These are phyloP conservation scores for Nymphalis io DNA, from an alignment of 1,140 invertebrate genomes.

Conservation along the genomic window DNA sequence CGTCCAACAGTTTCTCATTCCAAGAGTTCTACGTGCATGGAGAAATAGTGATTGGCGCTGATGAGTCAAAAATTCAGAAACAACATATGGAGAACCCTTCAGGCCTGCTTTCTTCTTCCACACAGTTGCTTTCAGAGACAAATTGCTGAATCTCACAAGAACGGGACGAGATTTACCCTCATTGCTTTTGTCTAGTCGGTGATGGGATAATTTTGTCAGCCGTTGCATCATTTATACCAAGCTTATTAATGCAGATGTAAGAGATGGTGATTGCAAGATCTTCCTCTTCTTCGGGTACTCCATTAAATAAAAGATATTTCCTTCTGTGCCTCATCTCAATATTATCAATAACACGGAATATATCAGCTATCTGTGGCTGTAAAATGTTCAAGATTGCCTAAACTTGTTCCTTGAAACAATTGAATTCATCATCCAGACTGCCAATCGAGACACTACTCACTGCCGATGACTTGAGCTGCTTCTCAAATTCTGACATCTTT, in stretches of 20 bases:
- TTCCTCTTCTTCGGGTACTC: background rate
- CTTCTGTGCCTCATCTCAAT: background rate
- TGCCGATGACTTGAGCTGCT: background rate
- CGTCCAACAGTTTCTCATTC: background rate
- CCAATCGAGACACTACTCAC: background rate
- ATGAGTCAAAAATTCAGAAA: conserved; percentile 22
- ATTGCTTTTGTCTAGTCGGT: background rate
- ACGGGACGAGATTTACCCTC: conserved; percentile 16
- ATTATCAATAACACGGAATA: background rate
- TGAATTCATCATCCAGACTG: background rate
- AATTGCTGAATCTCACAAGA: conserved; percentile 7
- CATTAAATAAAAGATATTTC: background rate
- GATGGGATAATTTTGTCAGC: background rate
- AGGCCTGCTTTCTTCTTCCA: conserved; percentile 18
- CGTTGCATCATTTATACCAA: background rate
- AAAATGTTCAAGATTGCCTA: background rate
- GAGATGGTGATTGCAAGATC: background rate
- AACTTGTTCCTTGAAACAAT: background rate
- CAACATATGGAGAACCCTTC: conserved; percentile 12
- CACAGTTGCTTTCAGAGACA: conserved; percentile 6
- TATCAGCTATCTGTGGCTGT: background rate
- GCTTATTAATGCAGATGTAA: background rate
- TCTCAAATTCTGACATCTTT: background rate
- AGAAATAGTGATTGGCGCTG: background rate
- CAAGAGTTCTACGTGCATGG: background rate